Conservation (phyloP, 2,888 invertebrate genomes). For the Plagodis dolabraria region DNA sequence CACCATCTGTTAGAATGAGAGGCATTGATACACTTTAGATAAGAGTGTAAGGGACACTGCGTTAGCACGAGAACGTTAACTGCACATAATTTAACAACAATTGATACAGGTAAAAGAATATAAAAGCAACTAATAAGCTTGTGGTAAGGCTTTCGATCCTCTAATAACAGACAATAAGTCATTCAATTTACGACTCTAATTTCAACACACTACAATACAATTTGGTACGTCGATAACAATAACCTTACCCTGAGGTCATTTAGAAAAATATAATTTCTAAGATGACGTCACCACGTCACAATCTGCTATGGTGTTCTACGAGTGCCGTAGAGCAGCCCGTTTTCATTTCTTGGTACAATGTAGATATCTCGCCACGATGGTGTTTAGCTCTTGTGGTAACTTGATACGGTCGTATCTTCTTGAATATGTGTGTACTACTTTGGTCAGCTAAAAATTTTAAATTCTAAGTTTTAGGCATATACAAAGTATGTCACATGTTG, state of each 20-base stretch:
- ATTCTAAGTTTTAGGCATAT: background rate
- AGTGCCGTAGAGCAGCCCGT: constrained; percentile 12
- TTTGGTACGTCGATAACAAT: constrained; percentile 15
- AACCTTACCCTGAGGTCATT: constrained; percentile 9
- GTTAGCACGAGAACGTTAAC: too few species aligned
- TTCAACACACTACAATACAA: constrained; percentile 10
- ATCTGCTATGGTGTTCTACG: too few species aligned
- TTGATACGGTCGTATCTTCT: constrained; percentile 79
- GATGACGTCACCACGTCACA: too few species aligned
- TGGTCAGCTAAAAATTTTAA: constrained; percentile 70
- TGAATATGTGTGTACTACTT: constrained; percentile 83
- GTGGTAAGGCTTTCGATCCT: too few species aligned
- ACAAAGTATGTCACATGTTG: background rate
- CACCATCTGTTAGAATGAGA: too few species aligned
- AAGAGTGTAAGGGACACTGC: too few species aligned
- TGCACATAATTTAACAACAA: too few species aligned
- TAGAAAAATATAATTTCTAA: constrained; percentile 19
- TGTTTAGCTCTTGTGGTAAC: constrained; percentile 73
- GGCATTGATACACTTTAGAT: too few species aligned
- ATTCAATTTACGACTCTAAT: background rate
- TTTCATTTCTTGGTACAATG: constrained; percentile 64
- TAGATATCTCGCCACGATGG: constrained; percentile 64
- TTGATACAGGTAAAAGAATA: too few species aligned
- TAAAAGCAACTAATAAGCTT: too few species aligned
- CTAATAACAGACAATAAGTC: too few species aligned